Percentiles rank a stretch among this genome's conserved stretches.
These are phyloP conservation scores for Buphagus erythrorhynchus DNA, from an alignment of 2,797 vertebrate species.

Conservation along the genomic window DNA sequence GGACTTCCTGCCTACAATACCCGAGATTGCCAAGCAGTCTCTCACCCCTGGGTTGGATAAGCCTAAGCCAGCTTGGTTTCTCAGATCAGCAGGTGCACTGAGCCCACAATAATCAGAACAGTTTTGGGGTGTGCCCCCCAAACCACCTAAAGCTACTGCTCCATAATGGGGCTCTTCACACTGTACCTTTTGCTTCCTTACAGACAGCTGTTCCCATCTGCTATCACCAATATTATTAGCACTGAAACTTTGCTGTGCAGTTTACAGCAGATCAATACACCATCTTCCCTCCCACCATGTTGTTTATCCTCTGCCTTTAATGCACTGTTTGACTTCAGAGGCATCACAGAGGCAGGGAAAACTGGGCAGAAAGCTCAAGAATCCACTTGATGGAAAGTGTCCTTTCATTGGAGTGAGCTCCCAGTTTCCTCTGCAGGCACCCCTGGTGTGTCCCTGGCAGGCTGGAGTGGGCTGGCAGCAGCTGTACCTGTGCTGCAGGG, in stretches of 20 bases:
- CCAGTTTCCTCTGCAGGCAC: background rate
- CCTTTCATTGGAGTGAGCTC: background rate
- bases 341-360: background rate
- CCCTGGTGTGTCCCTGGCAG: background rate
- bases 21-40: background rate
- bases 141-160: background rate
- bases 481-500: accelerated
- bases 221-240: background rate
- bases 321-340: background rate
- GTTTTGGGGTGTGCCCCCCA: background rate
- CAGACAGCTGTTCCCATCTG: background rate
- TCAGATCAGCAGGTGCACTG: background rate
- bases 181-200: background rate
- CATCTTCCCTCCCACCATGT: background rate
- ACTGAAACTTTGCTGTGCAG: background rate
- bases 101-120: background rate
- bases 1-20: background rate
- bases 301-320: background rate
- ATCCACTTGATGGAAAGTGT: background rate
- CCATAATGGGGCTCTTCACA: background rate
- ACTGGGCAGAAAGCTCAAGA: background rate
- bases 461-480: accelerated
- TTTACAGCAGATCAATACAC: background rate
- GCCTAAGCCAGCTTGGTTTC: background rate
- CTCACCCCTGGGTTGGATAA: background rate